Percentiles rank a stretch among this genome's conserved stretches.
phyloP scores from a whole-genome alignment of 2,888 invertebrate genomes.

The Xiphydria camelus region DNA sequence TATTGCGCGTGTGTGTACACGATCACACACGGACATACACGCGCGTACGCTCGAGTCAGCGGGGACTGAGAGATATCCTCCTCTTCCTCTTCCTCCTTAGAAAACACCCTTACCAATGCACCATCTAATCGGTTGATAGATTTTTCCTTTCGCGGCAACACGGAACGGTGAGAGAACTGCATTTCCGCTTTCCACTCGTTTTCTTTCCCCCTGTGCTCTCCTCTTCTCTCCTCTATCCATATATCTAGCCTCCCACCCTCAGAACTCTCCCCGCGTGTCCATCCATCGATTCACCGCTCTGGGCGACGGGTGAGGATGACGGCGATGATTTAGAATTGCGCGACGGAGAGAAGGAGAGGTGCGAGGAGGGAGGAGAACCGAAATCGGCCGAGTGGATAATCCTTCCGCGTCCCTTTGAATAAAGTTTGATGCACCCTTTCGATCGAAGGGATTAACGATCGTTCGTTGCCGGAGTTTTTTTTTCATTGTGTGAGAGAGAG shows the following conservation, averaged over 20 bases:
- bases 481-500: neutral
- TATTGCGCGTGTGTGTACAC: slow-evolving; percentile 1
- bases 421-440: slow-evolving; percentile 18
- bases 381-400: slow-evolving; percentile 11
- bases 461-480: neutral
- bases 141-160: slow-evolving; percentile 16
- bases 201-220: slow-evolving; percentile 23
- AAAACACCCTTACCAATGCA: slow-evolving; percentile 21
- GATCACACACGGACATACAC: slow-evolving; percentile 6
- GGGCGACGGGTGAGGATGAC: too few relatives aligned
- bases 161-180: slow-evolving; percentile 25
- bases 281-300: too few relatives aligned
- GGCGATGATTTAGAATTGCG: neutral
- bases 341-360: neutral
- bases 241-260: slow-evolving; percentile 17
- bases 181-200: slow-evolving; percentile 29
- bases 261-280: too few relatives aligned
- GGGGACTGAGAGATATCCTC: too few relatives aligned
- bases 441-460: slow-evolving; percentile 8
- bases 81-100: too few relatives aligned
- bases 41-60: too few relatives aligned
- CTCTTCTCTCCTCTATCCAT: slow-evolving; percentile 12
- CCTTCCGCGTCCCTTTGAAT: slow-evolving; percentile 13
- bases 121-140: neutral
- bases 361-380: slow-evolving; percentile 15